phyloP scores from a whole-genome alignment of 2,797 vertebrate species.

The Tapirus indicus region DNA sequence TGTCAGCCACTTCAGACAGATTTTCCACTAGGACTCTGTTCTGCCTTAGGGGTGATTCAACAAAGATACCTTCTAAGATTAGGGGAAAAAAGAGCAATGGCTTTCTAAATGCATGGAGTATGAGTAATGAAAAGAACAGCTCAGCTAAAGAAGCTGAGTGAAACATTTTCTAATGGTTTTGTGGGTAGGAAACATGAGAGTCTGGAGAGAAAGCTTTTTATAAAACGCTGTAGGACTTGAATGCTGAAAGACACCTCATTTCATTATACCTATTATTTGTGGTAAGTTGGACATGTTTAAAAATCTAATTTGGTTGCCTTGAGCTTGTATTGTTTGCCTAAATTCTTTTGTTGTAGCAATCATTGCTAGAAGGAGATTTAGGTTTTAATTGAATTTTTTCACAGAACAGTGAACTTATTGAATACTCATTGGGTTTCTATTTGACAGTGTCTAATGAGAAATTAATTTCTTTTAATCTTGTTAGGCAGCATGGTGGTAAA shows the following conservation, averaged over 20 bases:
- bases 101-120: neutral
- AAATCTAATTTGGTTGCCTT: neutral
- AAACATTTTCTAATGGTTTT: slow-evolving; percentile 16
- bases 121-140: neutral
- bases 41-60: neutral
- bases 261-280: neutral
- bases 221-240: neutral
- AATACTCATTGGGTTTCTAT: neutral
- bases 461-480: neutral
- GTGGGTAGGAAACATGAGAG: neutral
- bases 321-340: slow-evolving; percentile 10
- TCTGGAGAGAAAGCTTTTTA: neutral
- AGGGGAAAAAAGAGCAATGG: neutral
- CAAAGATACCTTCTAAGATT: neutral
- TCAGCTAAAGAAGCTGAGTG: neutral
- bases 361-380: neutral
- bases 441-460: neutral
- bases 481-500: neutral
- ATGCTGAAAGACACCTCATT: neutral
- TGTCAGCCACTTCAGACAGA: neutral
- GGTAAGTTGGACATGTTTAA: neutral
- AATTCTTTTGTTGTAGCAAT: slow-evolving; percentile 36
- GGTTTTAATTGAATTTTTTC: slow-evolving; percentile 32
- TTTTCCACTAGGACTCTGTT: neutral
- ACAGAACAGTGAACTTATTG: neutral